These are phyloP conservation scores for Rhyacophila brunnea DNA, from an alignment of 1,140 invertebrate genomes.

Conservation along the genomic window DNA sequence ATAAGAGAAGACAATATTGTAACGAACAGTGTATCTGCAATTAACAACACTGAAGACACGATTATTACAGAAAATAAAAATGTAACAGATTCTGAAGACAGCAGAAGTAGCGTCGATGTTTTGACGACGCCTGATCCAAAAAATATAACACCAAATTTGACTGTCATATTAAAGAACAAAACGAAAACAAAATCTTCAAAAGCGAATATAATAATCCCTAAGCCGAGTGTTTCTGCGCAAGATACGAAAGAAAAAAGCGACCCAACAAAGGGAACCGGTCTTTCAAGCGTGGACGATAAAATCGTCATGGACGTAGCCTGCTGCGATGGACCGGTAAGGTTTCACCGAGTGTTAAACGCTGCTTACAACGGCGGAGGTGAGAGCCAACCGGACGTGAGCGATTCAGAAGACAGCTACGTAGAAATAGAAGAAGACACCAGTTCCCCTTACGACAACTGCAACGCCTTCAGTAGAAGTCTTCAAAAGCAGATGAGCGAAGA, in stretches of 20 bases:
- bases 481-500: slow-evolving; percentile 52
- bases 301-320: slow-evolving; percentile 79
- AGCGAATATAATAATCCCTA: neutral
- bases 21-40: no score
- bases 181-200: slow-evolving; percentile 7
- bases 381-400: slow-evolving; percentile 37
- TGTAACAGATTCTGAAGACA: no score
- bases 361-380: slow-evolving; percentile 58
- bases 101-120: no score
- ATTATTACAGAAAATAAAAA: no score
- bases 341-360: slow-evolving; percentile 74
- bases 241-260: neutral
- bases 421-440: slow-evolving; percentile 31
- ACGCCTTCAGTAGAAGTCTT: slow-evolving; percentile 39
- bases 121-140: no score
- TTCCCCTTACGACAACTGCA: slow-evolving; percentile 40
- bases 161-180: slow-evolving; percentile 24
- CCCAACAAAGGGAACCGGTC: neutral
- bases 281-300: slow-evolving; percentile 1
- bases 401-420: slow-evolving; percentile 40
- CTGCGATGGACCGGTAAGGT: slow-evolving; percentile 83
- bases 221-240: neutral
- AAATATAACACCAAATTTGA: no score
- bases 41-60: no score
- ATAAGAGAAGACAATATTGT: no score